phyloP scores from a whole-genome alignment of 1,140 invertebrate species.

The Nebria ingens region DNA sequence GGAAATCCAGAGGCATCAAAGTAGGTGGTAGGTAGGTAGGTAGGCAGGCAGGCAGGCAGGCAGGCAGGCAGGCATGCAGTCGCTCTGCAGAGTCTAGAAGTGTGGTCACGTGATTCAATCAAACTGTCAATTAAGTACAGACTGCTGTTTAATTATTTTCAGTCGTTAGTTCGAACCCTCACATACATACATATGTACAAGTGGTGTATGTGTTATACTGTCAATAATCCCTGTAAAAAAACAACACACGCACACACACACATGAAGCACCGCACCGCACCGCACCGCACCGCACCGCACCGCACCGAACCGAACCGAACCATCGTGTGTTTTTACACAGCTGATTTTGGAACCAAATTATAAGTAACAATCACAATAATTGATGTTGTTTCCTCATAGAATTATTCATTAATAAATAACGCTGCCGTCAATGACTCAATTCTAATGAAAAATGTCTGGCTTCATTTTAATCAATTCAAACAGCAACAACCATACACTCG shows the following conservation, averaged over 20 bases:
- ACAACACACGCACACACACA: background rate
- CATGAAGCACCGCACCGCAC: background rate
- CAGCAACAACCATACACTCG: too few species aligned
- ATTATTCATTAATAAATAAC: too few species aligned
- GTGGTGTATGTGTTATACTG: background rate
- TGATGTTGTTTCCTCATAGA: too few species aligned
- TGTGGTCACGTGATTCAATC: conserved; percentile 22
- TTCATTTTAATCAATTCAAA: too few species aligned
- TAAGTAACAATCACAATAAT: too few species aligned
- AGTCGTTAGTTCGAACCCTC: background rate
- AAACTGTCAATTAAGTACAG: conserved; percentile 23
- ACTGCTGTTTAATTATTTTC: conserved; percentile 22
- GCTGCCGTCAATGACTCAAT: too few species aligned
- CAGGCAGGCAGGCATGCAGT: background rate
- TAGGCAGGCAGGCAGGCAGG: background rate
- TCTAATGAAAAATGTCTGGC: too few species aligned
- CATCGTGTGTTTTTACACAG: too few species aligned
- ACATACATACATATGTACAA: background rate
- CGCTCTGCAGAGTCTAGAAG: conserved; percentile 1
- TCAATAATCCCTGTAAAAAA: background rate
- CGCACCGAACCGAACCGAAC: background rate
- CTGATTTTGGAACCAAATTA: too few species aligned
- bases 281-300: background rate
- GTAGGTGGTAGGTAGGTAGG: too few species aligned
- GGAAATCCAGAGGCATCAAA: too few species aligned